Conservation (phyloP, 2,888 invertebrate genomes). For the Ophion costatus region DNA sequence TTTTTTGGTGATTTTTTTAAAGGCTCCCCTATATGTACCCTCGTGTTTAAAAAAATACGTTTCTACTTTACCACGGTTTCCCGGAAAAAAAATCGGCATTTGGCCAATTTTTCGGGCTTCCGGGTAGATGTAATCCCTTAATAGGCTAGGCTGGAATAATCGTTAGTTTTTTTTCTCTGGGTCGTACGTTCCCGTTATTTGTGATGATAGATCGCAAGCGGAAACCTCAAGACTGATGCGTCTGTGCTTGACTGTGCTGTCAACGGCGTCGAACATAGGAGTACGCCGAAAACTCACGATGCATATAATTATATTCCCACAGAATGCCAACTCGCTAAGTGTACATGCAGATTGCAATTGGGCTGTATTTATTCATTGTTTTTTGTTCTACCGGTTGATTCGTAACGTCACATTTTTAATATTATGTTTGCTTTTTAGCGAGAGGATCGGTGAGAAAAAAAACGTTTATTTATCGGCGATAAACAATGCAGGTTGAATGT, state of each 20-base stretch:
- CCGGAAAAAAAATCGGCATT: no score
- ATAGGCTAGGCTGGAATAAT: not conserved
- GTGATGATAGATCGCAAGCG: conserved; percentile 16
- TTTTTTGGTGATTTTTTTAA: no score
- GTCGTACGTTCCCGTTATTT: not conserved
- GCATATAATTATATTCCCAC: conserved; percentile 55
- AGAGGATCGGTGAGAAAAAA: not conserved
- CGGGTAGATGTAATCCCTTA: no score
- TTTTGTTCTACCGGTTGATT: conserved; percentile 29
- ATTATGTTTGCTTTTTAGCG: not conserved
- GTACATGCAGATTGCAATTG: conserved; percentile 3
- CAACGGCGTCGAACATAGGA: not conserved
- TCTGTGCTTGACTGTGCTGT: conserved; percentile 15
- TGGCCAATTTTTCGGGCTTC: no score
- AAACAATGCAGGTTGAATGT: not conserved
- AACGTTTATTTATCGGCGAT: not conserved
- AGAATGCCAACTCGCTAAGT: conserved; percentile 22
- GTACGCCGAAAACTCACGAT: not conserved
- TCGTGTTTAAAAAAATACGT: no score
- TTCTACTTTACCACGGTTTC: no score
- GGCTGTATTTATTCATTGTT: conserved; percentile 40
- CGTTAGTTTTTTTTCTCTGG: not conserved
- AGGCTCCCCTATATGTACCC: no score
- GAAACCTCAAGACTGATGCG: conserved; percentile 44
- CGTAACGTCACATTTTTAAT: not conserved